Evolutionary conservation across 2,888 invertebrate species (phyloP), one percentile per base, ranked within the genome.

Genomic region (Nomada ferruginata): DNA sequence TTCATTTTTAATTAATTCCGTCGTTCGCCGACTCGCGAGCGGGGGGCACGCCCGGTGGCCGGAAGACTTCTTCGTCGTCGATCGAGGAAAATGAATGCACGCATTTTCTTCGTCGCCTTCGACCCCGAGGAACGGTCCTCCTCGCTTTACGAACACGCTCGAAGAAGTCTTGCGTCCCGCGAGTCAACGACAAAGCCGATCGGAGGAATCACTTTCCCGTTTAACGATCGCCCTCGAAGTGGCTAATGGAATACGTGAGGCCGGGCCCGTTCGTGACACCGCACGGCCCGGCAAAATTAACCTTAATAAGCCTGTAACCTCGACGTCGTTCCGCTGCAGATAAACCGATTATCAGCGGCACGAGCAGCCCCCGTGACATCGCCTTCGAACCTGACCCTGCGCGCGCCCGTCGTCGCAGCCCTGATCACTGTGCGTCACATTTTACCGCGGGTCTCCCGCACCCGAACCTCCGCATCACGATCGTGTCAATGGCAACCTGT

Each of bases 341-440:
- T 84, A 82, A 85, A 82, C 84, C 74, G 79, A 85, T 85, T 85
- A 85, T 82, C 71, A 76, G 64, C 79, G 82, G 73, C 84, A 84
- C 84, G 77, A 81, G 81, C 75, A 36, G 53, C 55, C 76, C 66
- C 66, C 82, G 82, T 84, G 82, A 76, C 84, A 76, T 69, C 55
- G 74, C 42, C 76, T 63, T 70, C 78, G 83, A 76, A 83, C 80
- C 80, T 84, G 84, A 83, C 83, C 83, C 83, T 83, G 76, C 50
- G 26, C 68, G 52, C n/a, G 64, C 53, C 71, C 26, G 0, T 26
- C 26, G 26, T 2, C 26, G 26, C 26, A 26, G 26, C 26, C 26
- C 26, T 26, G 71, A 60, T 75, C 65, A 50, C 57, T 29, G 74
- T 53, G 18, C 50, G 77, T 60, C 66, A 29, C 77, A 63, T 74